Evolutionary conservation across 2,113 vertebrate species (phyloP).

Genomic region (Paedocypris sp.): DNA sequence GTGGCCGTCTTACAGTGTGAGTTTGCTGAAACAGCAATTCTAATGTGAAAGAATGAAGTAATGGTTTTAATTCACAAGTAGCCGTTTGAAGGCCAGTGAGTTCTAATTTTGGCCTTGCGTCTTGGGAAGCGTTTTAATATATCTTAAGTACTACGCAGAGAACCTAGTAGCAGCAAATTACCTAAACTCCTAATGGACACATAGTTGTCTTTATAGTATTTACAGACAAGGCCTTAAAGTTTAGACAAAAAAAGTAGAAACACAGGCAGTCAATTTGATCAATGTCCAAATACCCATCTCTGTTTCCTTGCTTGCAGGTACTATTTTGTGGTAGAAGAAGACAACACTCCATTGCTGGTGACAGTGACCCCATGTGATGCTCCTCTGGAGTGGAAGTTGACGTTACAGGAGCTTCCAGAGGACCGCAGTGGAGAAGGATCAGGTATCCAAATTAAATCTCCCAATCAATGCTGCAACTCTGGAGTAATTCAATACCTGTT

Average conservation of each 20-base stretch:
- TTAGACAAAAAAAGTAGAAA: too few relatives aligned
- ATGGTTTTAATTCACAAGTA: neutral
- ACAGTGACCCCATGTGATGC: constrained; percentile 93
- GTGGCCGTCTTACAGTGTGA: neutral
- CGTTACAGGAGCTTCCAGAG: constrained; percentile 88
- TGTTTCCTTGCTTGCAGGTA: constrained; percentile 61
- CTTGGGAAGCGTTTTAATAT: neutral
- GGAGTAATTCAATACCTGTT: constrained; percentile 16
- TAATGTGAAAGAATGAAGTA: neutral
- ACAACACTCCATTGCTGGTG: constrained; percentile 91
- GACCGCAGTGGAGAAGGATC: constrained; percentile 84
- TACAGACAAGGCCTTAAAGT: too few relatives aligned
- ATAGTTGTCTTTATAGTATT: too few relatives aligned
- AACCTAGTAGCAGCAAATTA: too few relatives aligned
- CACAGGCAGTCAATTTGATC: too few relatives aligned
- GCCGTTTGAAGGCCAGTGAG: neutral
- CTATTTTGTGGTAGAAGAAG: constrained; percentile 95
- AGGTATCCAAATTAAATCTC: constrained; percentile 61
- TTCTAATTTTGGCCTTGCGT: constrained; percentile 8
- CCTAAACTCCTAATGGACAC: too few relatives aligned
- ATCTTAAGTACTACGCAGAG: neutral
- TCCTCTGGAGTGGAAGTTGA: constrained; percentile 91
- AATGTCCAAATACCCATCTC: too few relatives aligned
- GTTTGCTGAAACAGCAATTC: constrained; percentile 3
- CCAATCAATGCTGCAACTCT: constrained; percentile 4